Evolutionary conservation across 2,797 vertebrate species (phyloP).

Genomic region (Setipinna tenuifilis): DNA sequence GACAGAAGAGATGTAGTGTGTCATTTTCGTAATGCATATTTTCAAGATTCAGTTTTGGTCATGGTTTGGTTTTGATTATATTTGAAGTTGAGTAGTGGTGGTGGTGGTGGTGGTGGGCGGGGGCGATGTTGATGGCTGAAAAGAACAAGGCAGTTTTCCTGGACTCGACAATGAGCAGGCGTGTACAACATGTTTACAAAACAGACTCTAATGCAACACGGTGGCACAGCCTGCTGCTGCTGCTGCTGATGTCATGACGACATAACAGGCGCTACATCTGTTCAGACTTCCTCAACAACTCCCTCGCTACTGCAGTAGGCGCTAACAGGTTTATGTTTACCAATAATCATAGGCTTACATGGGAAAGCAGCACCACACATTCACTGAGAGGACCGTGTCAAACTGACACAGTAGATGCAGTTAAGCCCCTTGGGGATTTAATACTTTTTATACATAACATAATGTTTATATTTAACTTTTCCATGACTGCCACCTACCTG

Average conservation of each 20-base stretch:
- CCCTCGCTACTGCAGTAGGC: too few species aligned
- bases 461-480: conserved; percentile 24
- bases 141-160: too few species aligned
- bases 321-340: too few species aligned
- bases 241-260: too few species aligned
- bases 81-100: background rate
- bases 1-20: too few species aligned
- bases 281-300: too few species aligned
- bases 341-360: background rate
- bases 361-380: background rate
- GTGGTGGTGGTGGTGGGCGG: too few species aligned
- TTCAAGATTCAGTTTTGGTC: background rate
- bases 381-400: background rate
- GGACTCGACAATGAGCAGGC: too few species aligned
- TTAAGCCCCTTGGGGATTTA: background rate
- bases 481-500: background rate
- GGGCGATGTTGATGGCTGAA: too few species aligned
- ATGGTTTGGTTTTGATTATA: background rate
- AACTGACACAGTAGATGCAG: background rate
- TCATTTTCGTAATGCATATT: background rate
- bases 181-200: background rate
- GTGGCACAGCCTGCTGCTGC: too few species aligned
- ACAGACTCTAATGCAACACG: background rate
- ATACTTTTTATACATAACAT: background rate
- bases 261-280: too few species aligned